Evolutionary conservation across 2,113 vertebrate species (phyloP), one percentile per base, ranked within the genome.

Genomic region (Grallaria varia): DNA sequence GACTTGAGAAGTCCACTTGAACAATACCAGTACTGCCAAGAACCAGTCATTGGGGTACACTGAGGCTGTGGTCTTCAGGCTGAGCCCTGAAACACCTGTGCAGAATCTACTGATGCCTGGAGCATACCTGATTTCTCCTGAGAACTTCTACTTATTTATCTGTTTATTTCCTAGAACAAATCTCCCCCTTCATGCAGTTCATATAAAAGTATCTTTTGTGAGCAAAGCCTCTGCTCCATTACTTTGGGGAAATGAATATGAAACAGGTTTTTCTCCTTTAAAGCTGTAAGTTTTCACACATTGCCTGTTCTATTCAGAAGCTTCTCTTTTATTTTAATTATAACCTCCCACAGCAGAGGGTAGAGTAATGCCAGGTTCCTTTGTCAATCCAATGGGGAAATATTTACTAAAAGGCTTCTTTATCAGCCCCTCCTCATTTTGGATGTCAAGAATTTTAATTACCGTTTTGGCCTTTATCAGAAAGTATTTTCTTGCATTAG

Each of bases 381-480:
- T n/a, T 84, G 55, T 19, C 15, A 31, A 39, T 89, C 80, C 12
- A 3, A 76, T 21, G 56, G 84, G 89, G 35, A 96, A 96, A 71
- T 87, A 90, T 79, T 96, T 96, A 94, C 85, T 84, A 72, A 39
- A 93, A 95, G 35, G 6, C 4, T 18, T 80, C 66, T 88, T 97
- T 91, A 94, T 93, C 84, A 93, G 56, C 2, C 37, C 69, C 58
- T 73, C 37, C 24, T 95, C 45, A 73, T 62, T 90, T n/a, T 72
- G 37, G 40, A 87, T 89, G 49, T 42, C 76, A 94, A 76, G 35
- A 92, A 95, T 83, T 91, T 89, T 82, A 95, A 96, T 95, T 82
- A 84, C 68, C 47, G 53, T 64, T 92, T 81, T 83, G 49, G 80
- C 53, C 86, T 92, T 80, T 88, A 84, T 63, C 72, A 89, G 59